Evolutionary conservation across 2,888 invertebrate genomes (phyloP), one percentile per base, ranked within the genome.

Genomic region (Phragmatobia fuliginosa): DNA sequence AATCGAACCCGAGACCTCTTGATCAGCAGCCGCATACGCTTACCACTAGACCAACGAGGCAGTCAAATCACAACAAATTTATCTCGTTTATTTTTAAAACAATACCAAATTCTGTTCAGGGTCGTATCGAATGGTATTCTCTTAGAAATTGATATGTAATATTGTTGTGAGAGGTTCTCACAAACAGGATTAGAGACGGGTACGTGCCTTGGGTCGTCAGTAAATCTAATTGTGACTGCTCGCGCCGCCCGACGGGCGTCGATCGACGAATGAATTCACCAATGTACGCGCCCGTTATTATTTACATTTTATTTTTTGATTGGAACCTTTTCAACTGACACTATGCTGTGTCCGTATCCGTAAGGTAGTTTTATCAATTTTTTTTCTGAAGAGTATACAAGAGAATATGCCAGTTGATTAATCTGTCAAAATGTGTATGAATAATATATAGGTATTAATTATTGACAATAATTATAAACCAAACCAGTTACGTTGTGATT

Each of bases 131-230:
- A 74, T 67, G 72, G 69, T 74, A 70, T 75, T 74, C 70, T 74
- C 72, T 58, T 71, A 69, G 75, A 77, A 81, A 85, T 83, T 84
- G 81, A 83, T 83, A 84, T 84, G 83, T 88, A 83, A 86, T 84
- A 85, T 87, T 86, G 82, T 83, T 85, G 83, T 80, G 85, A 84
- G 82, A 83, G 85, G 82, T 81, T 84, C 77, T 79, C 71, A 67
- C 82, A 87, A 89, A 89, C 85, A 86, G 82, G 87, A 89, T 89
- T 88, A 89, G 80, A 79, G 80, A 41, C 62, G 80, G 74, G 70
- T 78, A 88, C 86, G 85, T 86, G 87, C 83, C 82, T 82, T 78
- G 78, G 84, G 83, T 81, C 81, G 80, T 71, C 79, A 68, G 80
- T 80, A 87, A 88, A 89, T 88, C 87, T 86, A 88, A 89, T 89